phyloP scores from a whole-genome alignment of 2,888 invertebrate genomes.

The Calephelis perditalis region DNA sequence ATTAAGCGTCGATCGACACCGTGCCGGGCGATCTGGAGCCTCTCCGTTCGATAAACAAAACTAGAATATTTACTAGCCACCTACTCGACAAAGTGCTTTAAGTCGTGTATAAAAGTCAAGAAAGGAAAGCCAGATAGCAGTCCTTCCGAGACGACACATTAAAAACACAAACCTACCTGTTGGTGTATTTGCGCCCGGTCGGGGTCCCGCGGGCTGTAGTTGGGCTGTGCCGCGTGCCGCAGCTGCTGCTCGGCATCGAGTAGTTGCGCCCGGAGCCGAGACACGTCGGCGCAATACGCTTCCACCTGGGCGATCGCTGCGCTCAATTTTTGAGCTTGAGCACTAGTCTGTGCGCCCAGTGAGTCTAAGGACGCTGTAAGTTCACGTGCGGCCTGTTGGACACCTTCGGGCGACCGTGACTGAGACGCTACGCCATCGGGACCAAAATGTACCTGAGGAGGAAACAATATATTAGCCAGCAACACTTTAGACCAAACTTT shows the following conservation, averaged over 20 bases:
- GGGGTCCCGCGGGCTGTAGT: slow-evolving; percentile 89
- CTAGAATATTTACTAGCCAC: slow-evolving; percentile 59
- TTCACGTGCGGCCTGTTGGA: slow-evolving; percentile 84
- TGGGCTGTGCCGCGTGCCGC: slow-evolving; percentile 88
- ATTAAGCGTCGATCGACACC: slow-evolving; percentile 26
- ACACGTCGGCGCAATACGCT: slow-evolving; percentile 92
- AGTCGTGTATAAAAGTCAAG: slow-evolving; percentile 26
- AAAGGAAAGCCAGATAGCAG: slow-evolving; percentile 2
- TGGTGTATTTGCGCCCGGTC: slow-evolving; percentile 90
- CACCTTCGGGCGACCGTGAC: slow-evolving; percentile 83
- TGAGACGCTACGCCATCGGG: slow-evolving; percentile 90
- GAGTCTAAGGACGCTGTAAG: slow-evolving; percentile 84
- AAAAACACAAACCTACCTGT: slow-evolving; percentile 83
- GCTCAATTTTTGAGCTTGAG: slow-evolving; percentile 83
- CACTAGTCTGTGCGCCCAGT: slow-evolving; percentile 78
- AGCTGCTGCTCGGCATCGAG: slow-evolving; percentile 93
- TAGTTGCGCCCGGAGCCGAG: slow-evolving; percentile 88
- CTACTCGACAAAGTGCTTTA: slow-evolving; percentile 45
- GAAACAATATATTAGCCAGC: neutral
- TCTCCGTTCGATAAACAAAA: slow-evolving; percentile 54
- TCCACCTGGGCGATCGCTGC: slow-evolving; percentile 91
- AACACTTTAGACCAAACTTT: neutral
- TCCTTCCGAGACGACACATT: slow-evolving; percentile 5
- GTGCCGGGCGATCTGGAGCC: slow-evolving; percentile 43
- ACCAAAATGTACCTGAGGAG: slow-evolving; percentile 89